Evolutionary conservation across 2,797 vertebrate species (phyloP).

Genomic region (Bradypodion pumilum): DNA sequence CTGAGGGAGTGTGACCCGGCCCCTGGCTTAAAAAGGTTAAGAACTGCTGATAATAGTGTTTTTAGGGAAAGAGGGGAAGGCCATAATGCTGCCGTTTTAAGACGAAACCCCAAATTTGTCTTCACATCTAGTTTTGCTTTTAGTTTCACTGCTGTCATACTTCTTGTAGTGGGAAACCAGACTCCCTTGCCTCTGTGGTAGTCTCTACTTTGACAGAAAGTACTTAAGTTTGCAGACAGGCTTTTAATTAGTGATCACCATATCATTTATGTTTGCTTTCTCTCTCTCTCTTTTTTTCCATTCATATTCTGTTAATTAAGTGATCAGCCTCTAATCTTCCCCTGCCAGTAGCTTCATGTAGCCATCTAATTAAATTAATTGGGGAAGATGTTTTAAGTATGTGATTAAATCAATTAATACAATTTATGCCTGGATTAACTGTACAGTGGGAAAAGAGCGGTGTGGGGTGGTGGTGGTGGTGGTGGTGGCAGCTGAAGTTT

Average conservation of each 20-base stretch:
- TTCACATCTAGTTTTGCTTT: not conserved
- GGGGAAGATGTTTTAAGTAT: constrained; percentile 99
- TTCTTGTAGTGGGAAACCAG: constrained; percentile 67
- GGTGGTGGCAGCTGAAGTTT: constrained; percentile 81
- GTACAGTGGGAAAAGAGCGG: constrained; percentile 86
- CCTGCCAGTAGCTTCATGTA: constrained; percentile 98
- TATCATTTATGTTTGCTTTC: constrained; percentile 94
- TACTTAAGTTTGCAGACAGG: constrained; percentile 91
- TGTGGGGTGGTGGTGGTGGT: too few species aligned
- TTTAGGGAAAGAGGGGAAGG: not conserved
- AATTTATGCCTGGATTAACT: constrained; percentile 99
- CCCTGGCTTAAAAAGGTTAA: too few species aligned
- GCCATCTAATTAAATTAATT: constrained; percentile 99
- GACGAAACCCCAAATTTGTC: not conserved
- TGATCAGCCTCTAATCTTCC: constrained; percentile 94
- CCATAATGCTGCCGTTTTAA: not conserved
- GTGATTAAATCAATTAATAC: constrained; percentile 99
- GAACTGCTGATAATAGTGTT: too few species aligned
- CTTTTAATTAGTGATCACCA: constrained; percentile 97
- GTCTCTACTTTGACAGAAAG: constrained; percentile 90
- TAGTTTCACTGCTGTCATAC: not conserved
- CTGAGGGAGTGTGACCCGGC: too few species aligned
- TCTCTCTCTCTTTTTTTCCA: constrained; percentile 84
- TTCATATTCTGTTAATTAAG: constrained; percentile 99
- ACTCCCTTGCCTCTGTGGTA: constrained; percentile 82